A percentile compares a stretch with the other conserved stretches of the same genome.
Conservation (phyloP, 2,113 vertebrate genomes). For the Castor canadensis region DNA sequence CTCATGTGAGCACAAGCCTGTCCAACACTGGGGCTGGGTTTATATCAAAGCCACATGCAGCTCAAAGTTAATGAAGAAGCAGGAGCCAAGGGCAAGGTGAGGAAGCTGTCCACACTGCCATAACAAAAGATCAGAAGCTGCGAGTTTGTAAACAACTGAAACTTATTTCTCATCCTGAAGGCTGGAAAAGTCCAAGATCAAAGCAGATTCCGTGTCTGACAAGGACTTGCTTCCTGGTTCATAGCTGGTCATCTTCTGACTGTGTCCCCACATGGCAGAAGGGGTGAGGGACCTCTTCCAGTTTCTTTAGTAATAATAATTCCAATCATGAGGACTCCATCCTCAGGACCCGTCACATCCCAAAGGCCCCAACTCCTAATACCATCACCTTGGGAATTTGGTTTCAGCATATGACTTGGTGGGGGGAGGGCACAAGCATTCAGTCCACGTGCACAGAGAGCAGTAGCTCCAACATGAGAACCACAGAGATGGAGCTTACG, state of each 20-base stretch:
- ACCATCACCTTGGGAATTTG: neutral
- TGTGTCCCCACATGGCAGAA: neutral
- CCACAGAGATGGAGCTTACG: neutral
- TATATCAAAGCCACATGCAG: neutral
- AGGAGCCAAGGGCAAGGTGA: constrained; percentile 5
- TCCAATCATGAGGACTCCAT: neutral
- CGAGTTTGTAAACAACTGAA: neutral
- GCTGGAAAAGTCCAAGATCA: neutral
- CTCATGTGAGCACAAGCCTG: neutral
- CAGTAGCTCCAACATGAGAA: neutral
- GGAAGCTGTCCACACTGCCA: neutral
- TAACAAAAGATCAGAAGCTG: neutral
- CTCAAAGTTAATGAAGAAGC: neutral
- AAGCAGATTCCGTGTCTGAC: neutral
- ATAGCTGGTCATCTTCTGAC: neutral
- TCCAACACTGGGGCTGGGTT: neutral
- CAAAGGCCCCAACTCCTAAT: neutral
- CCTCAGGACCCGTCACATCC: neutral
- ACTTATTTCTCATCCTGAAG: neutral
- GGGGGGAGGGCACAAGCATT: neutral
- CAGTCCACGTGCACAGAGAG: neutral
- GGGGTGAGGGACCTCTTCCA: neutral
- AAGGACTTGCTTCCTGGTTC: neutral
- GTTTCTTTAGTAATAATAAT: neutral
- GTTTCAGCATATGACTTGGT: neutral